Evolutionary conservation across 2,113 vertebrate species (phyloP), one percentile per base, ranked within the genome.

Genomic region (Lepisosteus osseus): DNA sequence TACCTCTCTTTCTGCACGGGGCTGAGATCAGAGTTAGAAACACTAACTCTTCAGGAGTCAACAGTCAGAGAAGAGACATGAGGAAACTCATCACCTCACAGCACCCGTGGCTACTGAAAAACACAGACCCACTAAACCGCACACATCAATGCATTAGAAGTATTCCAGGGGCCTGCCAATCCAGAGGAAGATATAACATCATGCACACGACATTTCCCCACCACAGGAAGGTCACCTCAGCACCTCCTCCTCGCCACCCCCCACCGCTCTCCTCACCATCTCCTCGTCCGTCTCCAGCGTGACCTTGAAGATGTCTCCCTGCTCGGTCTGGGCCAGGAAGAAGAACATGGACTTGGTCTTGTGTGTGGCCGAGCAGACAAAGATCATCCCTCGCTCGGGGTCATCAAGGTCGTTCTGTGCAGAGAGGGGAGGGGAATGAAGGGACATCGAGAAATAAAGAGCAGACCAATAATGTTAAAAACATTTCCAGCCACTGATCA

Each of bases 261-360:
- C n/a, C 40, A 4, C 12, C 7, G 3, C 42, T 8, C 11, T 29
- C 1, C 40, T 91, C 79, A 99, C 97, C 97, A 99, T 99, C 86
- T 99, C 97, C 80, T 99, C 97, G 77, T 99, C 97, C 0, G 97
- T 99, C 87, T 99, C 97, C 79, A 99, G 83, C 6, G 97, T 99
- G 71, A 99, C 96, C 82, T 99, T 99, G 76, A 99, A 99, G 78
- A 99, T 99, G 82, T 99, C 97, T 1, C 97, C 97, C 80, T 99
- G 97, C 86, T 99, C 97, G 0, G 97, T 99, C 85, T 99, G 97
- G 54, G 96, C 95, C 88, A 99, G 85, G 87, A 99, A 99, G 84
- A 99, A 99, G 86, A 99, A 99, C 97, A 99, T 99, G 40, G 97
- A 96, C 78, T 99, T 99, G 86, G 97, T 99, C 86, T 99, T 99